phyloP scores from a whole-genome alignment of 2,797 vertebrate genomes.

The Lithobates pipiens region DNA sequence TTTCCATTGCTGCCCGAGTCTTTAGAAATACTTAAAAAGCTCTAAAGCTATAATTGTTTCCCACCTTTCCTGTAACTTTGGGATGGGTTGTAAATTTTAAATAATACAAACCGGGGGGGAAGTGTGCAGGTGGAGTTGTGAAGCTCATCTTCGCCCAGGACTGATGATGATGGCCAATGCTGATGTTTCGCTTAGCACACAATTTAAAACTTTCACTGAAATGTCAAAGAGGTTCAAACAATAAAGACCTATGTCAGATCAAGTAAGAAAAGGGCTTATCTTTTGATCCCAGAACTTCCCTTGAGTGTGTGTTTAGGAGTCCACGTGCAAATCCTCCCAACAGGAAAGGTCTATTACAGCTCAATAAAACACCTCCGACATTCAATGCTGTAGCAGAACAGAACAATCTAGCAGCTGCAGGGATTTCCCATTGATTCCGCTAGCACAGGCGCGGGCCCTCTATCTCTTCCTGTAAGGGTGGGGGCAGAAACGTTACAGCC shows the following conservation, averaged over 20 bases:
- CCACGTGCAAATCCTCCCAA: constrained; percentile 81
- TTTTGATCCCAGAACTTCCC: constrained; percentile 92
- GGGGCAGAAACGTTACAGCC: constrained; percentile 59
- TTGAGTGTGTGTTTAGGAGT: constrained; percentile 80
- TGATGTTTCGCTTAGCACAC: constrained; percentile 21
- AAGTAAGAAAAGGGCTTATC: constrained; percentile 83
- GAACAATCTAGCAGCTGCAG: constrained; percentile 77
- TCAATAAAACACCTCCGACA: constrained; percentile 66
- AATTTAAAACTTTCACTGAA: constrained; percentile 49
- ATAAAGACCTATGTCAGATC: constrained; percentile 71
- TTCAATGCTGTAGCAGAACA: constrained; percentile 52
- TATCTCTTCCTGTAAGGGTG: constrained; percentile 73
- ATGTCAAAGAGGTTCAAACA: constrained; percentile 60
- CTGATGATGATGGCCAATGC: constrained; percentile 24
- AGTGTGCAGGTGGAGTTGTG: constrained; percentile 21
- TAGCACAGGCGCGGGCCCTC: constrained; percentile 67
- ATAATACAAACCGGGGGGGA: constrained; percentile 11
- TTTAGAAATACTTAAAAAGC: constrained; percentile 55
- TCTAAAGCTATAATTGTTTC: constrained; percentile 59
- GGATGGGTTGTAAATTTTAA: constrained; percentile 33
- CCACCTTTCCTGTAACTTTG: constrained; percentile 55
- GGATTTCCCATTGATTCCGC: constrained; percentile 74
- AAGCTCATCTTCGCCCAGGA: background rate
- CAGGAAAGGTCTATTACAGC: constrained; percentile 87
- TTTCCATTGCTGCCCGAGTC: constrained; percentile 43